Percentiles rank a stretch among this genome's conserved stretches.
Conservation (phyloP, 2,797 vertebrate species). For the Sebastes itinus region DNA sequence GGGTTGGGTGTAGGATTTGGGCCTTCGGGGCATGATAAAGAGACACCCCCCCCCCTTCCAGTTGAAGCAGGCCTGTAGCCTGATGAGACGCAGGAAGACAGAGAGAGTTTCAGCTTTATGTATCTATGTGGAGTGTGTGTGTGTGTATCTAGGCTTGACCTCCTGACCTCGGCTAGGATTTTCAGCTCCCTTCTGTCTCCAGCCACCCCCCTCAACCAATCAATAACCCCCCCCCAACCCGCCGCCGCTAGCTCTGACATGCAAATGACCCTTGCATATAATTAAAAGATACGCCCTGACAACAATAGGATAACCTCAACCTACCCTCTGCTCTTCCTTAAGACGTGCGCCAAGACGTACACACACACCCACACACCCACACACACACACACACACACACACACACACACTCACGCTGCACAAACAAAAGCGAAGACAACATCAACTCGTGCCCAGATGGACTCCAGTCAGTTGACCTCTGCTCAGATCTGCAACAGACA, state of each 20-base stretch:
- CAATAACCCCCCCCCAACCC: conserved; percentile 48
- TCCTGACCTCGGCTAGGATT: conserved; percentile 46
- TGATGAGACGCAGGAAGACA: neutral
- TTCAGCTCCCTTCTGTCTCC: conserved; percentile 58
- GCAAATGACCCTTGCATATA: conserved; percentile 66
- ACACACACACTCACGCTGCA: neutral
- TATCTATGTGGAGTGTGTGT: neutral
- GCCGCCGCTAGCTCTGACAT: conserved; percentile 53
- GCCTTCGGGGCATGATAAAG: neutral
- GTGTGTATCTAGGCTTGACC: conserved; percentile 43
- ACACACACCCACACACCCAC: neutral
- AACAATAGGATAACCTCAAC: conserved; percentile 50
- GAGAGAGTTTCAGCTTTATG: conserved; percentile 7
- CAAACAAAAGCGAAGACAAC: conserved; percentile 42
- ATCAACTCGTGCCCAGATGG: conserved; percentile 60
- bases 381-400: conserved; percentile 11
- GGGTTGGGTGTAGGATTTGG: neutral
- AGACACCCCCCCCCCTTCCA: neutral
- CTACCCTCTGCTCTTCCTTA: conserved; percentile 36
- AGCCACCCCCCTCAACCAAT: conserved; percentile 42
- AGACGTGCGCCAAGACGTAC: conserved; percentile 52
- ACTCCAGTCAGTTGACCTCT: conserved; percentile 55
- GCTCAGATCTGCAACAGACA: conserved; percentile 25
- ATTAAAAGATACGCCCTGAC: conserved; percentile 58
- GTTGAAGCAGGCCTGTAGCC: conserved; percentile 10